Evolutionary conservation across 92 coral and sea anemone genomes (phyloP).

Genomic region (Metridium senile): DNA sequence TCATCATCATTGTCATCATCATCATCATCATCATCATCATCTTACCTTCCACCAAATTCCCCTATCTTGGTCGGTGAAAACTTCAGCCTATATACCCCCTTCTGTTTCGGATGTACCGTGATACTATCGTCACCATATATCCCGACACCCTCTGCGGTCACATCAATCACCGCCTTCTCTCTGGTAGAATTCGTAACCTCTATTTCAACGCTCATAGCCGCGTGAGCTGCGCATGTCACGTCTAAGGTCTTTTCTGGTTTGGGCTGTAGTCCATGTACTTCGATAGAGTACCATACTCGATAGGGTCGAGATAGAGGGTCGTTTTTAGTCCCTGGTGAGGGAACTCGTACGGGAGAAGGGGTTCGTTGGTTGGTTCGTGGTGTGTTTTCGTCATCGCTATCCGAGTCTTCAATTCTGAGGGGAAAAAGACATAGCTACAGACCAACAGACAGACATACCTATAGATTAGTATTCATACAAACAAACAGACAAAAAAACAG

Average conservation of each 20-base stretch:
- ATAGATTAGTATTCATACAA: no score
- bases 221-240: conserved; percentile 89
- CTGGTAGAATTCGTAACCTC: conserved; percentile 91
- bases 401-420: conserved; percentile 65
- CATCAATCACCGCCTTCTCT: conserved; percentile 81
- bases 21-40: not conserved
- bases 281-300: conserved; percentile 89
- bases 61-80: conserved; percentile 90
- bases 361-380: conserved; percentile 10
- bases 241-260: conserved; percentile 85
- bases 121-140: conserved; percentile 79
- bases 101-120: conserved; percentile 79
- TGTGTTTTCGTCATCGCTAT: conserved; percentile 61
- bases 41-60: conserved; percentile 85
- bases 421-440: not conserved
- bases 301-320: conserved; percentile 67
- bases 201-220: conserved; percentile 86
- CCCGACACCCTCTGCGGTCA: conserved; percentile 82
- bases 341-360: conserved; percentile 29
- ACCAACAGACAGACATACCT: no score
- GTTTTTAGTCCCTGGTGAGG: conserved; percentile 49
- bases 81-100: conserved; percentile 71
- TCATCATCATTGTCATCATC: conserved; percentile 5
- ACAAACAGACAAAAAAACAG: no score
- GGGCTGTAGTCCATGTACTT: conserved; percentile 82